Conservation (phyloP, 1,140 invertebrate genomes). For the Whitmania pigra region DNA sequence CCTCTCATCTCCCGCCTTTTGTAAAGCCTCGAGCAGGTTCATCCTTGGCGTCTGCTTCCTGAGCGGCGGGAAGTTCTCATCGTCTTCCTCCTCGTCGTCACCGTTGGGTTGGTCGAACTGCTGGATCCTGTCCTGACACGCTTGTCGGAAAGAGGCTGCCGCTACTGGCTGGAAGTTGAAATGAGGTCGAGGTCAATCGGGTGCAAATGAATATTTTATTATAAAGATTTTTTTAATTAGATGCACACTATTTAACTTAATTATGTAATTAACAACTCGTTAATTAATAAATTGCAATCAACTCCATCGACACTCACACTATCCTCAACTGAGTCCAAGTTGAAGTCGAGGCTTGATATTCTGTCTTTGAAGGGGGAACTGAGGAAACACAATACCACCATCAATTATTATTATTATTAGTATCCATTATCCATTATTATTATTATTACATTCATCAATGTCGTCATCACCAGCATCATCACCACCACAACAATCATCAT, state of each 20-base stretch:
- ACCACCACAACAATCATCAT: neutral
- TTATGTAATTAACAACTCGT: no score
- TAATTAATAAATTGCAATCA: no score
- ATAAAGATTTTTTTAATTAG: no score
- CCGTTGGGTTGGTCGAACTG: conserved; percentile 45
- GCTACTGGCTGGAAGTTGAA: neutral
- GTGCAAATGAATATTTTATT: no score
- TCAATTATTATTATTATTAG: neutral
- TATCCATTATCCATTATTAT: neutral
- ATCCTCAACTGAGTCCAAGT: conserved; percentile 11
- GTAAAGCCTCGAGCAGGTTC: conserved; percentile 27
- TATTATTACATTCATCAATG: neutral
- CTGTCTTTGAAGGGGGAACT: conserved; percentile 11
- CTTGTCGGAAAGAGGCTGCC: conserved; percentile 42
- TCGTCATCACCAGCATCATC: neutral
- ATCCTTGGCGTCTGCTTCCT: neutral
- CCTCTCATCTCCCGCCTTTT: conserved; percentile 24
- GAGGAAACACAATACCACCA: neutral
- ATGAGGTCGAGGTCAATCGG: neutral
- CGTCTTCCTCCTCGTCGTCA: conserved; percentile 44
- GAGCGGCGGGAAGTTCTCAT: neutral
- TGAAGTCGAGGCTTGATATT: conserved; percentile 12
- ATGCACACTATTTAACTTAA: no score
- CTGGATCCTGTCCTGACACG: conserved; percentile 44
- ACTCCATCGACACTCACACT: conserved; percentile 13